Evolutionary conservation across 64 coral and sea anemone genomes (phyloP), one percentile per base, ranked within the genome.

Genomic region (Porites lutea): DNA sequence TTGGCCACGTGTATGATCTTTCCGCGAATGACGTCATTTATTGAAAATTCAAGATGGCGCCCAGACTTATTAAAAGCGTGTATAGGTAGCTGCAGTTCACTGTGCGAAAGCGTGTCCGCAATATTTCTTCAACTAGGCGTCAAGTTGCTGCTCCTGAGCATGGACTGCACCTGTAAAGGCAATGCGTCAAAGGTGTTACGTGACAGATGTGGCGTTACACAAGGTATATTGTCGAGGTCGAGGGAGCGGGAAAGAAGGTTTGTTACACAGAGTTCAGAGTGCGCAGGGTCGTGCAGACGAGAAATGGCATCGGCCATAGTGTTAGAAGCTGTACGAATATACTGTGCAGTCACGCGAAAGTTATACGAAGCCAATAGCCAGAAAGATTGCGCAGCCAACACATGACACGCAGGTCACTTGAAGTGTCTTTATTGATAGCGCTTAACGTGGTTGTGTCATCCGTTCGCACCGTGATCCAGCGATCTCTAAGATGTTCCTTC

Each of bases 211-310:
- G 47, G 82, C 65, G 47, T 71, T 16, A 50, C 62, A 48, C 10
- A 70, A 52, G 22, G 70, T 37, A 5, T 5, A 1, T 72, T 72
- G 70, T 72, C 45, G 4, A 45, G 45, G n/a, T n/a, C n/a, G n/a
- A n/a, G n/a, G 22, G 70, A 37, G 70, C 70, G 13, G 70, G 23
- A 72, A 46, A 72, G 37, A 37, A 72, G 70, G 37, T 72, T 72
- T 13, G 6, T 37, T 45, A 72, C 70, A 72, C 37, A 37, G 70
- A 72, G 23, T 72, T 2, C 6, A 45, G 22, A 72, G 45, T 72
- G 70, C 23, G 70, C 70, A 72, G 70, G 70, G 45, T 72, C 70
- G 45, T 72, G 70, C 22, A 72, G n/a, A 72, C 70, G 70, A 2
- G 70, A 72, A 72, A 72, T 72, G 45, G 70, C 70, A 27, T 72